Conservation (phyloP, 2,888 invertebrate species). For the Cactoblastis cactorum region DNA sequence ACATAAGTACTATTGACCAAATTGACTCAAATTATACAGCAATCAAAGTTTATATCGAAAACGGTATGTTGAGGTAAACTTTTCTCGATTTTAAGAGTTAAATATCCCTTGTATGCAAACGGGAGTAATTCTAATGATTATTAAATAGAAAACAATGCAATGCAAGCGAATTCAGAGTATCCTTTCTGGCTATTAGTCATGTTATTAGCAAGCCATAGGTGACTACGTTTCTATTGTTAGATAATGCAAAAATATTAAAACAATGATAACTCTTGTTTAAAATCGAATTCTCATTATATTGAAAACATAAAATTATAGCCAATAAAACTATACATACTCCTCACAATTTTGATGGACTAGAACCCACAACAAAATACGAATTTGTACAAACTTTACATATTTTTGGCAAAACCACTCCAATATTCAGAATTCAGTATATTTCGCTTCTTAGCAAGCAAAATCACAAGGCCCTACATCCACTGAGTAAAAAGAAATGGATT, state of each 20-base stretch:
- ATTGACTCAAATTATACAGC: constrained; percentile 35
- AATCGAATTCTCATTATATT: constrained; percentile 44
- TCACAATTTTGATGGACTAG: constrained; percentile 74
- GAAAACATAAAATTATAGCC: constrained; percentile 48
- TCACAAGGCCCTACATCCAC: constrained; percentile 13
- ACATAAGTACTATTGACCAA: constrained; percentile 53
- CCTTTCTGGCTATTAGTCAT: constrained; percentile 72
- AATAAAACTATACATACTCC: constrained; percentile 57
- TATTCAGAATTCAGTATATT: constrained; percentile 10
- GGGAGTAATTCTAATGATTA: constrained; percentile 32
- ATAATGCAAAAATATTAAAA: constrained; percentile 66
- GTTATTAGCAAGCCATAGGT: constrained; percentile 77
- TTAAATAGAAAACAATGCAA: constrained; percentile 70
- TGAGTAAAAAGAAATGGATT: no score
- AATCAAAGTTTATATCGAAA: constrained; percentile 18
- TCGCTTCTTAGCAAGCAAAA: constrained; percentile 11
- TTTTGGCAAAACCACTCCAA: constrained; percentile 48
- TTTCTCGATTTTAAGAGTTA: constrained; percentile 15
- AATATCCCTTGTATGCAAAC: constrained; percentile 20
- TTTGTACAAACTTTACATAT: constrained; percentile 42
- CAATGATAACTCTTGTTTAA: constrained; percentile 57
- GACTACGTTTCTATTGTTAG: constrained; percentile 72
- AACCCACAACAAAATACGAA: constrained; percentile 66
- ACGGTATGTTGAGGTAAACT: constrained; percentile 2
- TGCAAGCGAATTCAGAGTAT: constrained; percentile 71